Percentiles rank a stretch among this genome's conserved stretches.
Evolutionary conservation across 2,888 invertebrate genomes (phyloP).

Genomic region (Flexamia atlantica): DNA sequence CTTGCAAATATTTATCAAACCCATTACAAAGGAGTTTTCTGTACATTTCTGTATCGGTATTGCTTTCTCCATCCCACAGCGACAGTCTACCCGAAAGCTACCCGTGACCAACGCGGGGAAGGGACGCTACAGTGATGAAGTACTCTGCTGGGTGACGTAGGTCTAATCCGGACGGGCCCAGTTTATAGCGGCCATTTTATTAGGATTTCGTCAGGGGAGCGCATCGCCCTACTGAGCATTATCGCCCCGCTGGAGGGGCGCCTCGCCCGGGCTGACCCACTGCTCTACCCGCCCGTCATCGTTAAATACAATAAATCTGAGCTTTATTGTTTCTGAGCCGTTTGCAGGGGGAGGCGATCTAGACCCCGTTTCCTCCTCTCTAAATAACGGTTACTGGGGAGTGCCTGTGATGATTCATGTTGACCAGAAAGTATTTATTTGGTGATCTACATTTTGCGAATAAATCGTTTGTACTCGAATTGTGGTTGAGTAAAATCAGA

Average conservation of each 20-base stretch:
- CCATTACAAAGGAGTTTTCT: too few relatives aligned
- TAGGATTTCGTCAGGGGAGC: neutral
- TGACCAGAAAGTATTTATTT: too few relatives aligned
- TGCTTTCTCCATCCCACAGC: too few relatives aligned
- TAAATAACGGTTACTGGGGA: conserved; percentile 6
- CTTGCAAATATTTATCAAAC: too few relatives aligned
- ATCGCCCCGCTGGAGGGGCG: neutral
- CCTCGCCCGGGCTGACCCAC: neutral
- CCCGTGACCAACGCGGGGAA: too few relatives aligned
- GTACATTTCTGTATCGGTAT: too few relatives aligned
- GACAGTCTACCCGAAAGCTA: too few relatives aligned
- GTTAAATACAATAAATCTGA: conserved; percentile 24
- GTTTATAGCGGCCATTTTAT: neutral
- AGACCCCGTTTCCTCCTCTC: conserved; percentile 4
- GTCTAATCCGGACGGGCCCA: neutral
- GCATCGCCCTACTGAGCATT: conserved; percentile 20
- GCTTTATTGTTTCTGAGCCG: conserved; percentile 19
- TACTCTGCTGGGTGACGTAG: too few relatives aligned
- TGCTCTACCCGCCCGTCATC: conserved; percentile 9
- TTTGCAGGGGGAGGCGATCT: neutral
- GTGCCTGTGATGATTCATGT: neutral
- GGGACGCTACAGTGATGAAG: too few relatives aligned
- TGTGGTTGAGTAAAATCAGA: too few relatives aligned
- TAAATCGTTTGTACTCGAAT: too few relatives aligned
- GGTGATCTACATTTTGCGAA: too few relatives aligned